phyloP scores from a whole-genome alignment of 2,888 invertebrate genomes.

The Norana najaformis region DNA sequence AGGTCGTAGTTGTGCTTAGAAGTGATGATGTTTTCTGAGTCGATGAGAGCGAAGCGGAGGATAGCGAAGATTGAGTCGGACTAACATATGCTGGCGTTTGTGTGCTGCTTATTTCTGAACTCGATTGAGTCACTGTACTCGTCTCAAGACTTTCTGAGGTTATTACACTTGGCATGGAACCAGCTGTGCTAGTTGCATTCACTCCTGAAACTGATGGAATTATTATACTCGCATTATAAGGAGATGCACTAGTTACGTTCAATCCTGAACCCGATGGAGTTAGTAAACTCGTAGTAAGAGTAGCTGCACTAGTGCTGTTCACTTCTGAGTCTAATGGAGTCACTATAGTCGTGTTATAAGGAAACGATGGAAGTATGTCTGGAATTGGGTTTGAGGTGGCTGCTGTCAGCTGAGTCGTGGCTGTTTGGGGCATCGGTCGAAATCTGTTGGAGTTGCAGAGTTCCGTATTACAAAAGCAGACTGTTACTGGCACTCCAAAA shows the following conservation, averaged over 20 bases:
- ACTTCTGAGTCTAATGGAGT: not conserved
- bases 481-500: not conserved
- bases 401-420: not conserved
- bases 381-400: not conserved
- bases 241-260: not conserved
- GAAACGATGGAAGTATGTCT: not conserved
- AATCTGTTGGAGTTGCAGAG: not conserved
- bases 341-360: not conserved
- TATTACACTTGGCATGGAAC: not conserved
- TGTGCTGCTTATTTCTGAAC: not conserved
- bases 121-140: not conserved
- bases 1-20: not conserved
- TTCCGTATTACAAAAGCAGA: not conserved
- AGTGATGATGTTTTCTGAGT: not conserved
- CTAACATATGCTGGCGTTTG: too few species aligned
- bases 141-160: not conserved
- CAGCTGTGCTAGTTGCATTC: constrained; percentile 13
- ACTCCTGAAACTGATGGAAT: not conserved
- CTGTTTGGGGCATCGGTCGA: constrained; percentile 13
- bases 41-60: not conserved
- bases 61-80: not conserved
- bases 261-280: not conserved
- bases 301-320: not conserved
- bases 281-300: not conserved
- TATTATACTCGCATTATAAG: not conserved